phyloP scores from a whole-genome alignment of 2,113 vertebrate genomes.

The Hassar affinis region DNA sequence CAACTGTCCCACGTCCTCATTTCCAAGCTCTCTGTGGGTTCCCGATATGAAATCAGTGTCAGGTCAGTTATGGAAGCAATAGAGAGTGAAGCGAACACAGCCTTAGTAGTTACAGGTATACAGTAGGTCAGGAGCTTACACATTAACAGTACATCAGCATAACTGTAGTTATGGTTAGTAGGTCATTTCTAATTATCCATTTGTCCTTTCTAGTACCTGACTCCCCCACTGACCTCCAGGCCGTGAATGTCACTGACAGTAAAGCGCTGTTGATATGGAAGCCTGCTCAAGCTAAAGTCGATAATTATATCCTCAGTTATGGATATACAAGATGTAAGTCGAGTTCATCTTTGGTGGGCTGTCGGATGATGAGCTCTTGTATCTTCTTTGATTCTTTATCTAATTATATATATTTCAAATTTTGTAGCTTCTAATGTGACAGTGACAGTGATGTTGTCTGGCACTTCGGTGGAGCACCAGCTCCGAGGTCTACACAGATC shows the following conservation, averaged over 20 bases:
- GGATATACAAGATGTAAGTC: slow-evolving; percentile 78
- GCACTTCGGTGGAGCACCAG: slow-evolving; percentile 72
- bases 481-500: slow-evolving; percentile 68
- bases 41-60: slow-evolving; percentile 78
- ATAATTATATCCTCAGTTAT: slow-evolving; percentile 79
- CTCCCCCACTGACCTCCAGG: slow-evolving; percentile 75
- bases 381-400: not conserved
- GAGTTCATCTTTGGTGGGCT: not conserved
- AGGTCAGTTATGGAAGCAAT: slow-evolving; percentile 71
- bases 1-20: slow-evolving; percentile 66
- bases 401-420: not conserved
- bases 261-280: slow-evolving; percentile 80
- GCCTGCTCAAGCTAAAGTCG: slow-evolving; percentile 74
- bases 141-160: not conserved
- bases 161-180: not conserved
- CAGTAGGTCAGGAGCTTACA: not conserved
- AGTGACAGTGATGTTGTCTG: slow-evolving; percentile 74
- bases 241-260: slow-evolving; percentile 74
- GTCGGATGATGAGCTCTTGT: not conserved
- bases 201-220: slow-evolving; percentile 74
- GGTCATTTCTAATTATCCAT: not conserved
- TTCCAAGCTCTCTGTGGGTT: slow-evolving; percentile 71
- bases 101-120: slow-evolving; percentile 79
- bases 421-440: slow-evolving; percentile 72
- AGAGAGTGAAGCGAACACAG: slow-evolving; percentile 78